Evolutionary conservation across 92 coral and sea anemone species (phyloP), one percentile per base, ranked within the genome.

Genomic region (Blastomussa wellsi): DNA sequence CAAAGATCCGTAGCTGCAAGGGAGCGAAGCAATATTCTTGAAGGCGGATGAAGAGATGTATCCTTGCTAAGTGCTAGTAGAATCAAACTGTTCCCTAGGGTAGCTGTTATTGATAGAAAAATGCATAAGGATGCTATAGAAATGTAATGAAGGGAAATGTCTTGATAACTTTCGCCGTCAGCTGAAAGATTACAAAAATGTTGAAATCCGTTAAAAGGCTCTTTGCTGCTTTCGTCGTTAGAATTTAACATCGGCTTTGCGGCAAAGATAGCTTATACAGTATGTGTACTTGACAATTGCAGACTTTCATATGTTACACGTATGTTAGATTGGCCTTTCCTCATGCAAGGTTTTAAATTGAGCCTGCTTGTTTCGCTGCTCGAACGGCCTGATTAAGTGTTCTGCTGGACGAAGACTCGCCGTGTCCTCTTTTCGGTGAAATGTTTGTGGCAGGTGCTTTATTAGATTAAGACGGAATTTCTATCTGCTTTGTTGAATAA

Each of bases 1-100:
- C 79, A 42, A 17, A 74, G 79, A 41, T 74, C 79, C 4, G 79
- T 74, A 38, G 47, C 47, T 11, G 60, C 39, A 11, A 74, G 60
- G 17, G 35, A 13, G 28, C 57, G 57, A 44, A 74, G 60, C 38
- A 74, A 24, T 14, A 74, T 22, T 47, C 47, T 74, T 74, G 79
- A 74, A 10, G 79, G 60, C 35, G 79, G 79, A 74, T 74, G 57
- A 26, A 74, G 38, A 49, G 36, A 74, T 10, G 35, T 41, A 28
- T 42, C 79, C 57, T 47, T 74, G 60, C 15, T n/a, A 42, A 74
- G 60, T 24, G 79, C 79, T n/a, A 42, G 12, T 13, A 74, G 60
- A 10, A 74, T 74, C 36, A 74, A 44, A 24, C 42, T 74, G 79
- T 74, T 74, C 10, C 22, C 60, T 4, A 74, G 32, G 31, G 79